Base-by-base conservation (phyloP, 2,888 invertebrate genomes). In the Camptogramma bilineatum region DNA sequence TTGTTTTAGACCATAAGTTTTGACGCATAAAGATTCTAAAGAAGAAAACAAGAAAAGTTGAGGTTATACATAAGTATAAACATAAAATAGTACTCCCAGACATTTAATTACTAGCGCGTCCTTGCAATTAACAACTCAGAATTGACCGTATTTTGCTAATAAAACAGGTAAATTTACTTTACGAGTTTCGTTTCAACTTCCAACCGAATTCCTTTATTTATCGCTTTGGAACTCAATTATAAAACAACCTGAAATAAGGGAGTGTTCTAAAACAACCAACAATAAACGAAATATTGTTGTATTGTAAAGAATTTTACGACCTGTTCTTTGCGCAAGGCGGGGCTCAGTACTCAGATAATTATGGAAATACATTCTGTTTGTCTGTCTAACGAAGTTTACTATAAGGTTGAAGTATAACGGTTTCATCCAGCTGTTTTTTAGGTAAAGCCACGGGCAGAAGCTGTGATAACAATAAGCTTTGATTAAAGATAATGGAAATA, bases 121-220 rank as follows among this genome's bases (percentile, higher is more conserved):
- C 62, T 47, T 59, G 53, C 66, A 70, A 70, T 68, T 71, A 71
- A 64, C 68, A 63, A 64, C 39, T 60, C 42, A 18, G 53, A 68
- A 56, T 69, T 65, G 69, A 69, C 71, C 67, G 58, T 52, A 52
- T 68, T 65, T 62, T 54, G 55, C 65, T 64, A 70, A 69, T 68
- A 66, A 72, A 71, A 69, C 68, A 72, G 69, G 72, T 69, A 66
- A 71, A 64, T 71, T 70, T 65, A 83, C 83, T 67, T 65, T 66
- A 64, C 62, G 55, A 63, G 55, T 65, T 67, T 34, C 52, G 48
- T 50, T 47, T 56, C 39, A 68, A 72, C 78, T 77, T 80, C 76
- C 80, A 52, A 39, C 42, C 48, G 50, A 70, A 69, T 69, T 68
- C 64, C 51, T 64, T 71, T 69, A 71, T 73, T 73, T 70, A 70